A percentile compares a stretch with the other conserved stretches of the same genome.
These are phyloP conservation scores for Brachyalestes nurse DNA, from an alignment of 2,797 vertebrate genomes.

Conservation along the genomic window DNA sequence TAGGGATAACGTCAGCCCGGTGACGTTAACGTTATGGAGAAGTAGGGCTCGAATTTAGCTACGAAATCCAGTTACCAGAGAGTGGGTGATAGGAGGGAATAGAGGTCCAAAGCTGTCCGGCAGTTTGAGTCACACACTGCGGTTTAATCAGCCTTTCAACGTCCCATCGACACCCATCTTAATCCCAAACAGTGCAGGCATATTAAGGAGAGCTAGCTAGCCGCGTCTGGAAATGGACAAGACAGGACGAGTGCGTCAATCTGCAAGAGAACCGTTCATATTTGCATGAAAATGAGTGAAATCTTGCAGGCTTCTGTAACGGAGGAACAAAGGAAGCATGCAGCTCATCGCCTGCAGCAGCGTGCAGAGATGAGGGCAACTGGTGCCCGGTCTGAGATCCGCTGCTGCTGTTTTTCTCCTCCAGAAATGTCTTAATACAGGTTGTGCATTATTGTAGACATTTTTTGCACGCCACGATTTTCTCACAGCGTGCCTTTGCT, in stretches of 20 bases:
- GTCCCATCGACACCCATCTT: neutral
- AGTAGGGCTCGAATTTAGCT: neutral
- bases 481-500: neutral
- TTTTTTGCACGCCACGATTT: neutral
- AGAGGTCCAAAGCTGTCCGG: neutral
- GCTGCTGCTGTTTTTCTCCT: neutral
- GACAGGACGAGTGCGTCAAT: too few species aligned
- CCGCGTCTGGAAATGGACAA: neutral
- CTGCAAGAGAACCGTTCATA: neutral
- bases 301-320: neutral
- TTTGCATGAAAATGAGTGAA: neutral
- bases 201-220: neutral
- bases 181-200: neutral
- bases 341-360: constrained; percentile 5
- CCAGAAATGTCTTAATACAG: neutral
- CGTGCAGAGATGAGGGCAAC: neutral
- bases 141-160: neutral
- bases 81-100: too few species aligned
- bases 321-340: constrained; percentile 48
- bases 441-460: neutral
- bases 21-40: neutral
- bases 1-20: neutral
- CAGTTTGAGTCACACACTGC: neutral
- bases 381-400: too few species aligned
- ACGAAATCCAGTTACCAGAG: neutral